Percentiles rank a stretch among this genome's conserved stretches.
These are phyloP conservation scores for Anastrepha ludens DNA, from an alignment of 1,140 invertebrate genomes.

Conservation along the genomic window DNA sequence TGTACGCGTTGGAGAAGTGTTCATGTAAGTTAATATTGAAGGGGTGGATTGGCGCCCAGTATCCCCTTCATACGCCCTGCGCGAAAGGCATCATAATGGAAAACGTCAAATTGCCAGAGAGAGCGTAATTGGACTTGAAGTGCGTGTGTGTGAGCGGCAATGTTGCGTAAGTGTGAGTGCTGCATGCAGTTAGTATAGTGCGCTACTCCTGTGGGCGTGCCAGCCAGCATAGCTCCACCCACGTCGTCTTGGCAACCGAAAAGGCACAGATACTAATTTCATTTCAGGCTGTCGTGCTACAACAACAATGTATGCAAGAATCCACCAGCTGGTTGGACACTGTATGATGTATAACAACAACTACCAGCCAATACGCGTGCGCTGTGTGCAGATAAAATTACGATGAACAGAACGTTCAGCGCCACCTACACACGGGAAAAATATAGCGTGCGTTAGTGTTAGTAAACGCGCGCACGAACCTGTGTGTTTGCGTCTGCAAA, in stretches of 20 bases:
- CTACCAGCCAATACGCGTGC: conserved; percentile 53
- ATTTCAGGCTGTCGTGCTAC: not conserved
- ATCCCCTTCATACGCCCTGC: not conserved
- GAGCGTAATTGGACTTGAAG: conserved; percentile 16
- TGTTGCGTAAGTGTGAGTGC: not conserved
- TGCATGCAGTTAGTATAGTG: not conserved
- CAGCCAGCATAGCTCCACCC: conserved; percentile 13
- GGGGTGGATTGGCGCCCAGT: not conserved
- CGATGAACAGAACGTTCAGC: not conserved
- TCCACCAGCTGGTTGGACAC: not conserved
- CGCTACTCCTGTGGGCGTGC: not conserved
- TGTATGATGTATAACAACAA: not conserved
- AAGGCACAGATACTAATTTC: not conserved
- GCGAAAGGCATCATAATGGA: not conserved
- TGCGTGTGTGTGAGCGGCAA: not conserved
- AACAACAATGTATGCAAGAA: not conserved
- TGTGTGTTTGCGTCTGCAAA: conserved; percentile 36
- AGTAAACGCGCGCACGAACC: not conserved
- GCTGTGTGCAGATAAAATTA: not conserved
- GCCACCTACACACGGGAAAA: not conserved
- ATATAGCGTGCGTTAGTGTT: not conserved
- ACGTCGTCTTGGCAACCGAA: conserved; percentile 53
- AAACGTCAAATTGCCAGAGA: conserved; percentile 48
- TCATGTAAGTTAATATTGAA: not conserved
- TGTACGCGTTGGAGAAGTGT: not conserved